Evolutionary conservation across 2,888 invertebrate species (phyloP).

Genomic region (Phaedon cochleariae): DNA sequence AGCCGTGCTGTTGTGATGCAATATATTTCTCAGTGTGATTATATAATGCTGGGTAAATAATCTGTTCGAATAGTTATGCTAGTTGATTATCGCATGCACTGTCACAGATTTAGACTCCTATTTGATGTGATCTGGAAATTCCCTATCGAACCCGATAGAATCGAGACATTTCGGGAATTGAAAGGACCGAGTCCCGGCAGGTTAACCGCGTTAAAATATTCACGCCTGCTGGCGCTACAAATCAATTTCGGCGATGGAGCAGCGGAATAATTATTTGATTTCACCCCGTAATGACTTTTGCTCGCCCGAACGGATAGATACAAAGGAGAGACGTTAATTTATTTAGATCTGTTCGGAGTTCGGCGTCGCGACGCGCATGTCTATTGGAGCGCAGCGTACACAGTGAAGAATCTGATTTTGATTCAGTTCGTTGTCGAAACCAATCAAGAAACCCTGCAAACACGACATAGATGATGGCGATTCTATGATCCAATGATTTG

Average conservation of each 20-base stretch:
- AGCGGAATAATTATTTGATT: constrained; percentile 15
- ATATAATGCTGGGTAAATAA: no score
- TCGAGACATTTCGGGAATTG: not conserved
- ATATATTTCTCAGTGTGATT: no score
- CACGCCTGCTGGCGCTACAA: not conserved
- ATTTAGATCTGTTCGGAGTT: constrained; percentile 1
- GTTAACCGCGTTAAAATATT: not conserved
- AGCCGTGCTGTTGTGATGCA: no score
- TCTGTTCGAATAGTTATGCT: no score
- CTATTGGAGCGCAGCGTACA: no score
- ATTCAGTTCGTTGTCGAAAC: no score
- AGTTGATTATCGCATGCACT: no score
- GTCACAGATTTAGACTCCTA: not conserved
- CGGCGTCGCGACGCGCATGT: no score
- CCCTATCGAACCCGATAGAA: not conserved
- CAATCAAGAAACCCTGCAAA: no score
- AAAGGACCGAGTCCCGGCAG: not conserved
- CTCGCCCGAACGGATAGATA: constrained; percentile 39
- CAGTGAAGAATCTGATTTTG: no score
- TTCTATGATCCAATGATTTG: no score
- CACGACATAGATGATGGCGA: no score
- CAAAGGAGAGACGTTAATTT: constrained; percentile 54
- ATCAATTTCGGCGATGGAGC: not conserved
- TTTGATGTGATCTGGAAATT: not conserved
- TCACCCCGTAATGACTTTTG: constrained; percentile 18